A percentile compares a stretch with the other conserved stretches of the same genome.
Evolutionary conservation across 2,113 vertebrate genomes (phyloP).

Genomic region (Macaca nemestrina): DNA sequence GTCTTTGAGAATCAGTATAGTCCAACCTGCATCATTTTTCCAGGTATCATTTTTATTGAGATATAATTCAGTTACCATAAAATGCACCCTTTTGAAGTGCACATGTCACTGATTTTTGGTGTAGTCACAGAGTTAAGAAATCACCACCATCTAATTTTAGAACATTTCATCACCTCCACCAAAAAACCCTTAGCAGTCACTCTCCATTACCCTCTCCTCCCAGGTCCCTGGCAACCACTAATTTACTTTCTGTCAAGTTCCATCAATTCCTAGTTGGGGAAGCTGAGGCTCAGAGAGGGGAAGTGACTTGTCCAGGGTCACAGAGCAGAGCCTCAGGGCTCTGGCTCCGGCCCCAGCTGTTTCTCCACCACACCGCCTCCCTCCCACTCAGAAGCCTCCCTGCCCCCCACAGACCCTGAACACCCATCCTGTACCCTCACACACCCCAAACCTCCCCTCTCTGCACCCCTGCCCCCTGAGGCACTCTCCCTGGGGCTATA

Average conservation of each 20-base stretch:
- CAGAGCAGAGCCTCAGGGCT: background rate
- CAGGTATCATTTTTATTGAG: background rate
- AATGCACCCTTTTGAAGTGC: background rate
- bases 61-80: background rate
- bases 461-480: rapidly evolving
- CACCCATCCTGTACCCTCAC: background rate
- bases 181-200: background rate
- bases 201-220: background rate
- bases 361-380: background rate
- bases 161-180: background rate
- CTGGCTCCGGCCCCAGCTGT: background rate
- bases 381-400: background rate
- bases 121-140: rapidly evolving
- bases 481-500: background rate
- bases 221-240: background rate
- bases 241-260: background rate
- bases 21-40: background rate
- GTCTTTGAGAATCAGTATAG: background rate
- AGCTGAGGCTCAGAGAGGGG: background rate
- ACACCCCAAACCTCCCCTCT: background rate
- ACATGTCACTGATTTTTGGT: rapidly evolving
- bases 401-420: rapidly evolving
- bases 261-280: background rate
- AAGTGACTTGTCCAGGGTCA: background rate
- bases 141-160: background rate